phyloP scores from a whole-genome alignment of 2,113 vertebrate genomes.

The Salvelinus namaycush region DNA sequence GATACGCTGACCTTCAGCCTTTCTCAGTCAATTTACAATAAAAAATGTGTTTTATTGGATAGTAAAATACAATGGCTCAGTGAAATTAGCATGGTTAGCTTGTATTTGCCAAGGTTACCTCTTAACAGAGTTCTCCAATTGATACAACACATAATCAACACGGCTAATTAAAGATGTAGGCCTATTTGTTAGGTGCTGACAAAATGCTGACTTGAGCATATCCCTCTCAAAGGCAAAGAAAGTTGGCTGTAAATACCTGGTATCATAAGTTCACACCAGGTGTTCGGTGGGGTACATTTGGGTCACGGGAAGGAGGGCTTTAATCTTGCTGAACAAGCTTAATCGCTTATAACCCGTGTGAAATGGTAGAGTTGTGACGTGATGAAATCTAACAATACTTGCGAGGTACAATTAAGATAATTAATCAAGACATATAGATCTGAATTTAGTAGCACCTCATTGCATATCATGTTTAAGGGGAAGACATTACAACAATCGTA shows the following conservation, averaged over 20 bases:
- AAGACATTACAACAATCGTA: conserved; percentile 20
- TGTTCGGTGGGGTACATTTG: conserved; percentile 46
- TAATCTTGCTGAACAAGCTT: conserved; percentile 48
- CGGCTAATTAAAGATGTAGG: not conserved
- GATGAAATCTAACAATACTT: not conserved
- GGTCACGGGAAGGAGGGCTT: conserved; percentile 41
- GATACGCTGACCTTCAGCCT: not conserved
- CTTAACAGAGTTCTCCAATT: conserved; percentile 16
- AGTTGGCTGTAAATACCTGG: conserved; percentile 42
- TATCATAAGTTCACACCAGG: conserved; percentile 29
- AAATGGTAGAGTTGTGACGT: conserved; percentile 16
- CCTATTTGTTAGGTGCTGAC: conserved; percentile 26
- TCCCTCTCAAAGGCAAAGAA: conserved; percentile 39
- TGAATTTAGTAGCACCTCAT: not conserved
- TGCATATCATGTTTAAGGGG: conserved; percentile 52
- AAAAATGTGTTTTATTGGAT: conserved; percentile 13
- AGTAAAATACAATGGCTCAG: not conserved
- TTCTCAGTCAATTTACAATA: not conserved
- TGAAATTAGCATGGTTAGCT: not conserved
- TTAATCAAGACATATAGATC: conserved; percentile 14
- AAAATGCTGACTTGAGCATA: conserved; percentile 43
- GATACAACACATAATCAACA: conserved; percentile 6
- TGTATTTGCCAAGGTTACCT: not conserved
- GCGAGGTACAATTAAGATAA: too few relatives aligned
- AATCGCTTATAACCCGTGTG: conserved; percentile 38